A percentile compares a stretch with the other conserved stretches of the same genome.
phyloP scores from a whole-genome alignment of 1,140 invertebrate species.

The Thaumetopoea pityocampa region DNA sequence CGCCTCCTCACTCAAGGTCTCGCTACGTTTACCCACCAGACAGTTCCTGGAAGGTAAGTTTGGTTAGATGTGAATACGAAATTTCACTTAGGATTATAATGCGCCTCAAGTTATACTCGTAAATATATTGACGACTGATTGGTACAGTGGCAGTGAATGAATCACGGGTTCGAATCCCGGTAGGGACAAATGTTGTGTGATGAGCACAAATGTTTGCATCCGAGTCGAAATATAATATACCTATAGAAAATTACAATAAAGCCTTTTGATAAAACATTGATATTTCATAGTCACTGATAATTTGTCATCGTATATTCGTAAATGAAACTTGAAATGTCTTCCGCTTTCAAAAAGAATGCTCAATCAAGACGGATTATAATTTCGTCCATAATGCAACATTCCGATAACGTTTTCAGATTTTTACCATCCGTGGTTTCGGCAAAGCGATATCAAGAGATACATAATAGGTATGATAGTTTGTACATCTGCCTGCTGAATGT shows the following conservation, averaged over 20 bases:
- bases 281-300: not conserved
- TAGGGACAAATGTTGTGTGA: too few relatives aligned
- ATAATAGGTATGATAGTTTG: constrained; percentile 55
- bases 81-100: not conserved
- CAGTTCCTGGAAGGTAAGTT: constrained; percentile 65
- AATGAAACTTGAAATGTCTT: constrained; percentile 1
- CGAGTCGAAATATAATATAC: not conserved
- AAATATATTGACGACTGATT: too few relatives aligned
- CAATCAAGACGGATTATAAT: too few relatives aligned
- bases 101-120: too few relatives aligned
- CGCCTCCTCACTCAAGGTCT: constrained; percentile 67
- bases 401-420: constrained; percentile 64
- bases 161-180: too few relatives aligned
- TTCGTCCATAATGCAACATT: too few relatives aligned
- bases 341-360: constrained; percentile 9
- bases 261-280: constrained; percentile 5
- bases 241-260: not conserved
- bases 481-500: constrained; percentile 6
- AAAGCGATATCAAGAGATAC: constrained; percentile 47
- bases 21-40: constrained; percentile 60
- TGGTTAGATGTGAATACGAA: not conserved
- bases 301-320: not conserved
- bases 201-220: too few relatives aligned
- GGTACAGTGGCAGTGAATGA: too few relatives aligned
- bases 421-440: constrained; percentile 40